These are phyloP conservation scores for Pelochelys cantorii DNA, from an alignment of 2,797 vertebrate species.

Conservation along the genomic window DNA sequence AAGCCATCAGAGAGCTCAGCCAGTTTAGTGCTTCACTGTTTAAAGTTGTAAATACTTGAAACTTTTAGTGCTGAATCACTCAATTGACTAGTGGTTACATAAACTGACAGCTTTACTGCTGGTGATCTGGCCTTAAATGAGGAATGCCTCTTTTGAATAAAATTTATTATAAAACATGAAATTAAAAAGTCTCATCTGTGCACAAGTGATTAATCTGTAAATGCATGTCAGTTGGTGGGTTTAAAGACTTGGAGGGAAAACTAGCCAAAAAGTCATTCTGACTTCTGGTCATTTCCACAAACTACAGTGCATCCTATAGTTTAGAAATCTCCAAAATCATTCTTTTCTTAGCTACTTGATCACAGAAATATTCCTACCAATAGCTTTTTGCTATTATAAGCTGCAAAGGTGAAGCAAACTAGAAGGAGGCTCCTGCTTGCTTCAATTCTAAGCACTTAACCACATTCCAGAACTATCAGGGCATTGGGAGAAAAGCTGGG, in stretches of 20 bases:
- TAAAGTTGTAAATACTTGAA: not conserved
- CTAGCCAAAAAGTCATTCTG: slow-evolving; percentile 1
- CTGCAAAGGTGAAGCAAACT: not conserved
- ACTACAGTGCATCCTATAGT: too few species aligned
- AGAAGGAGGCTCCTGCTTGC: slow-evolving; percentile 20
- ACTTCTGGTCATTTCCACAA: not conserved
- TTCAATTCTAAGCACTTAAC: slow-evolving; percentile 23
- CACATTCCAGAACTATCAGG: not conserved
- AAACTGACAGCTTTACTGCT: not conserved
- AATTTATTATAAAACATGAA: too few species aligned
- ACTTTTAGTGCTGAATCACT: slow-evolving; percentile 4
- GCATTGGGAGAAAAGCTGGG: slow-evolving; percentile 13
- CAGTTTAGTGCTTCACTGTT: not conserved
- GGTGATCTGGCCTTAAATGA: not conserved
- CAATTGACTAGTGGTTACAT: slow-evolving; percentile 26
- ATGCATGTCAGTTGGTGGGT: not conserved
- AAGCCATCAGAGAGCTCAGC: not conserved
- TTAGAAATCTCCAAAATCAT: slow-evolving; percentile 22
- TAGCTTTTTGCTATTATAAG: not conserved
- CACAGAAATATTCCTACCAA: slow-evolving; percentile 24
- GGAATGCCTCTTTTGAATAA: not conserved
- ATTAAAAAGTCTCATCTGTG: not conserved
- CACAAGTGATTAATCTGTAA: slow-evolving; percentile 4
- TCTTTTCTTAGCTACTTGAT: slow-evolving; percentile 19
- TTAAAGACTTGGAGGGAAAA: not conserved